Evolutionary conservation across 2,888 invertebrate genomes (phyloP).

Genomic region (Nemotelus pantherinus): DNA sequence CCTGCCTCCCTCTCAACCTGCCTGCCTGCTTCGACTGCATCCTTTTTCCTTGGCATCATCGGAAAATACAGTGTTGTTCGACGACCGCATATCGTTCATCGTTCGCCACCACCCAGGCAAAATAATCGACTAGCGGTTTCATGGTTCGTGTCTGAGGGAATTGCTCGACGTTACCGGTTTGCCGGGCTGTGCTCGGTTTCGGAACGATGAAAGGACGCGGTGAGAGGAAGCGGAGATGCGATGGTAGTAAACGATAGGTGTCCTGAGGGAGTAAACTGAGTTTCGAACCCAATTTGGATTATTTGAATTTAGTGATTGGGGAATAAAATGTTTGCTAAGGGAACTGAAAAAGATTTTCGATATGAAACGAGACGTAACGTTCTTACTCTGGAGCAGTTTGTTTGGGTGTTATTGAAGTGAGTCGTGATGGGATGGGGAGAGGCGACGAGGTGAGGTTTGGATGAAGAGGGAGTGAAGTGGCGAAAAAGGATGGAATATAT

Average conservation of each 20-base stretch:
- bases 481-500: background rate
- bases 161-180: no score
- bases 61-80: conserved; percentile 4
- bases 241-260: conserved; percentile 9
- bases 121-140: conserved; percentile 32
- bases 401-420: no score
- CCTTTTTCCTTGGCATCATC: no score
- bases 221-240: no score
- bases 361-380: conserved; percentile 13
- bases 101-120: conserved; percentile 28
- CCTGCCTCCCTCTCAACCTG: no score
- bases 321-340: conserved; percentile 40
- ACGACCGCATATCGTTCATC: conserved; percentile 39
- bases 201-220: no score
- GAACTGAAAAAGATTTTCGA: conserved; percentile 38
- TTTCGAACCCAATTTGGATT: conserved; percentile 44
- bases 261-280: conserved; percentile 18
- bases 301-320: conserved; percentile 45
- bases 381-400: background rate
- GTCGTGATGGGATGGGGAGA: no score
- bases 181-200: no score
- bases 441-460: no score
- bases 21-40: no score
- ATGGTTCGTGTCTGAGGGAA: background rate
- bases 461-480: background rate